Conservation (phyloP, 2,797 vertebrate genomes). For the Microctenopoma steveboyesi region DNA sequence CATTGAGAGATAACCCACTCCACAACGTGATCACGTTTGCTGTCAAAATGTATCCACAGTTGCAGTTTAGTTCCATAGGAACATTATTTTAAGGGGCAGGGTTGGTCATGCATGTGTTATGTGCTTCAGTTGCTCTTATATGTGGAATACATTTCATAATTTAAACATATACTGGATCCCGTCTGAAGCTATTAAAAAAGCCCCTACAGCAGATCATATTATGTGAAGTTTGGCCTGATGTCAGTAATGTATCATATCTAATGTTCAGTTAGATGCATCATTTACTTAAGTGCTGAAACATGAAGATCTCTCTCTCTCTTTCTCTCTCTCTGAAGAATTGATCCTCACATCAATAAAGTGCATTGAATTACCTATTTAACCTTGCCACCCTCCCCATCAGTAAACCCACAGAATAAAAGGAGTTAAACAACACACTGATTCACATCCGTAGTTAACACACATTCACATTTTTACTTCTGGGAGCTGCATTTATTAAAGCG, state of each 20-base stretch:
- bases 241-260: conserved; percentile 51
- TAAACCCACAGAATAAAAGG: conserved; percentile 5
- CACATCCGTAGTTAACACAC: conserved; percentile 6
- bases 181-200: conserved; percentile 1
- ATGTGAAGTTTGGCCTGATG: conserved; percentile 35
- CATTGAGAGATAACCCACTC: no score
- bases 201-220: background rate
- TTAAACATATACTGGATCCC: conserved; percentile 9
- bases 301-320: conserved; percentile 25
- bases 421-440: conserved; percentile 8
- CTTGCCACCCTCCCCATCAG: conserved; percentile 37
- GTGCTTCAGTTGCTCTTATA: background rate
- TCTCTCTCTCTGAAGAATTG: conserved; percentile 47
- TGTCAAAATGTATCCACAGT: no score
- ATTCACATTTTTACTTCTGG: conserved; percentile 6
- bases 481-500: background rate
- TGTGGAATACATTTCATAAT: conserved; percentile 17
- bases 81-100: no score
- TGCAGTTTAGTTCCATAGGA: no score
- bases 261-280: conserved; percentile 52
- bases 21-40: no score
- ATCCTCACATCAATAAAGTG: conserved; percentile 62
- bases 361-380: conserved; percentile 69
- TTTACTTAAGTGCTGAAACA: conserved; percentile 69
- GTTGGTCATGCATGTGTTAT: no score